Percentiles rank a stretch among this genome's conserved stretches.
Conservation (phyloP, 2,797 vertebrate genomes). For the Nasua narica region DNA sequence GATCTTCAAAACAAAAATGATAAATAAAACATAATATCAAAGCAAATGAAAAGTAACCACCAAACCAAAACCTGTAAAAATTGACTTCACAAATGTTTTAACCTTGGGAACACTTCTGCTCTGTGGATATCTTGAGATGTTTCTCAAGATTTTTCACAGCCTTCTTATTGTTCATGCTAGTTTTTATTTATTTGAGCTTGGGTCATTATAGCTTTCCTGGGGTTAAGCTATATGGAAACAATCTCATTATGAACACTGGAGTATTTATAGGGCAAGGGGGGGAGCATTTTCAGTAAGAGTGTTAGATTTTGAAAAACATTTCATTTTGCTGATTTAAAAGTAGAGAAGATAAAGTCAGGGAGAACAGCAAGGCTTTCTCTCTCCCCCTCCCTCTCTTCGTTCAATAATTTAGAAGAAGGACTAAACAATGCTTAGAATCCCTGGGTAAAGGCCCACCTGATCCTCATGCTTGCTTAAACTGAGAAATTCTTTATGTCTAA, state of each 20-base stretch:
- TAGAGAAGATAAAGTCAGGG: neutral
- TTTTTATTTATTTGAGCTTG: neutral
- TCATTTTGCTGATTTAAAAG: constrained; percentile 43
- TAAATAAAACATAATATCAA: neutral
- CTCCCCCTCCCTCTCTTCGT: neutral
- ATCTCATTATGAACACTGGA: neutral
- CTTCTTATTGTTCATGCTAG: neutral
- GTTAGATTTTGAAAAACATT: constrained; percentile 14
- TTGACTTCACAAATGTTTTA: neutral
- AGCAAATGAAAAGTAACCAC: neutral
- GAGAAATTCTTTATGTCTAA: constrained; percentile 42
- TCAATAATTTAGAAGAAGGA: constrained; percentile 10
- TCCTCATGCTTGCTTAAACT: constrained; percentile 42
- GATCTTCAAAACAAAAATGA: neutral
- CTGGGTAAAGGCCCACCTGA: constrained; percentile 31
- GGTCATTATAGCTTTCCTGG: neutral
- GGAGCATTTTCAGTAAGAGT: neutral
- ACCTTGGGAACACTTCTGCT: neutral
- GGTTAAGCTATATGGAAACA: neutral
- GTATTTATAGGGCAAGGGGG: neutral
- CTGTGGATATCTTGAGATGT: neutral
- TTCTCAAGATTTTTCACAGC: neutral
- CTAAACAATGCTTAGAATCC: neutral
- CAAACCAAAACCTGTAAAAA: neutral
- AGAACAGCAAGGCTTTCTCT: neutral